A percentile compares a stretch with the other conserved stretches of the same genome.
Evolutionary conservation across 2,888 invertebrate species (phyloP).

Genomic region (Chloroclystis v-ata): DNA sequence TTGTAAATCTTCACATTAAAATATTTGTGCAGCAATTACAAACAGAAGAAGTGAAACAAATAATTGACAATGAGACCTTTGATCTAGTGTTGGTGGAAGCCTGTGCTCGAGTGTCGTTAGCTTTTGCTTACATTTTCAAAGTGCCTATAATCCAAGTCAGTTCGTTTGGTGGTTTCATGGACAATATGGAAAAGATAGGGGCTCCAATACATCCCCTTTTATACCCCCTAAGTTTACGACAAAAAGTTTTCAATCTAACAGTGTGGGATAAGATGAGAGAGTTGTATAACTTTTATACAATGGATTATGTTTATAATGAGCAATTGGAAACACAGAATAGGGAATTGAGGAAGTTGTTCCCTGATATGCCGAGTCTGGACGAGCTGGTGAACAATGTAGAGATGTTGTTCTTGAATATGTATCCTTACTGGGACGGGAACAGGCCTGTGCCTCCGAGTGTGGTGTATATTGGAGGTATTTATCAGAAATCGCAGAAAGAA

Average conservation of each 20-base stretch:
- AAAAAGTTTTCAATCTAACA: conserved; percentile 13
- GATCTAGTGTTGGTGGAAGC: conserved; percentile 39
- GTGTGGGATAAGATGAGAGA: conserved; percentile 29
- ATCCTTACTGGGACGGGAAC: conserved; percentile 37
- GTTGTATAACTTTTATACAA: conserved; percentile 25
- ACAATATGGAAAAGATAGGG: conserved; percentile 30
- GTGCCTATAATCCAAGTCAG: conserved; percentile 35
- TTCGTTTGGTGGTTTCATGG: conserved; percentile 29
- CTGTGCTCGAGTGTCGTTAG: conserved; percentile 25
- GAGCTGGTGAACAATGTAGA: conserved; percentile 36
- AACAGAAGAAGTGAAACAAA: conserved; percentile 25
- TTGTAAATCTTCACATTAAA: neutral
- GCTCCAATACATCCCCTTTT: conserved; percentile 31
- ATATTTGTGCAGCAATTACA: conserved; percentile 5
- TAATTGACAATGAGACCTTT: conserved; percentile 34
- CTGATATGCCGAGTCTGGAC: conserved; percentile 33
- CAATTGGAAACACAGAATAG: conserved; percentile 17
- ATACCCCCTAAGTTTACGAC: conserved; percentile 28
- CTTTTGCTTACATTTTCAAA: conserved; percentile 34
- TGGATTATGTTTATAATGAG: conserved; percentile 26
- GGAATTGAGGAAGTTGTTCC: conserved; percentile 14
- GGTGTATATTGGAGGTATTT: too few relatives aligned
- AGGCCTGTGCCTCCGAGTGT: conserved; percentile 41
- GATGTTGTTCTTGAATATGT: conserved; percentile 36
- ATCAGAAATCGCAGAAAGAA: too few relatives aligned